These are phyloP conservation scores for Clamator glandarius DNA, from an alignment of 2,797 vertebrate genomes.

Conservation along the genomic window DNA sequence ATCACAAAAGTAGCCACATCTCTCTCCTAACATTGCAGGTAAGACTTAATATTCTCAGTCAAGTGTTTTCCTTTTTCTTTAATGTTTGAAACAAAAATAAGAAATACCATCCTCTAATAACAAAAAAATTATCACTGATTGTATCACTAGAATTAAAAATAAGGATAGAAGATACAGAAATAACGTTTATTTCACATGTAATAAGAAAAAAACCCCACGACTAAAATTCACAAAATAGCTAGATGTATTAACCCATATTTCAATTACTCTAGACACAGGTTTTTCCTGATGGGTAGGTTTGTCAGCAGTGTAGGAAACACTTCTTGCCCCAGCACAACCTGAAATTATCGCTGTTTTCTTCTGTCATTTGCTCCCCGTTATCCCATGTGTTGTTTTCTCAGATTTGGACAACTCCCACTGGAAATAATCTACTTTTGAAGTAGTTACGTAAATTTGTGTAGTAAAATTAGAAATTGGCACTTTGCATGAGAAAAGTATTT, in stretches of 20 bases:
- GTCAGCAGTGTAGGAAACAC: not conserved
- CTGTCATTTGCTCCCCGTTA: not conserved
- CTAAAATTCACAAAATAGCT: not conserved
- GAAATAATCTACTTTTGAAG: conserved; percentile 7
- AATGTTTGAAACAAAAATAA: not conserved
- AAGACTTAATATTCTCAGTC: not conserved
- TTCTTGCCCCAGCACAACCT: not conserved
- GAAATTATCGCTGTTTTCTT: not conserved
- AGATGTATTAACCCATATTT: not conserved
- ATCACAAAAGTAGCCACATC: not conserved
- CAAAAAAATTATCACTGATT: not conserved
- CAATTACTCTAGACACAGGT: accelerated
- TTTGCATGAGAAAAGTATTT: conserved; percentile 9
- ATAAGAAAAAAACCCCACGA: not conserved
- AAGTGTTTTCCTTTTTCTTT: not conserved
- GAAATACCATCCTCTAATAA: not conserved
- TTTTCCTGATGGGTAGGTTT: not conserved
- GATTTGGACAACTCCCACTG: not conserved
- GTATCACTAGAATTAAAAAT: not conserved
- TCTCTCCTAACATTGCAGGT: not conserved
- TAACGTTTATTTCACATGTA: accelerated
- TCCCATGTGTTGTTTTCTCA: not conserved
- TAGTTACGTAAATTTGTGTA: conserved; percentile 2
- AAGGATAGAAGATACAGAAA: not conserved
- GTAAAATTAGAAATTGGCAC: conserved; percentile 34